A percentile compares a stretch with the other conserved stretches of the same genome.
Conservation (phyloP, 2,113 vertebrate genomes). For the Toxotes jaculatrix region DNA sequence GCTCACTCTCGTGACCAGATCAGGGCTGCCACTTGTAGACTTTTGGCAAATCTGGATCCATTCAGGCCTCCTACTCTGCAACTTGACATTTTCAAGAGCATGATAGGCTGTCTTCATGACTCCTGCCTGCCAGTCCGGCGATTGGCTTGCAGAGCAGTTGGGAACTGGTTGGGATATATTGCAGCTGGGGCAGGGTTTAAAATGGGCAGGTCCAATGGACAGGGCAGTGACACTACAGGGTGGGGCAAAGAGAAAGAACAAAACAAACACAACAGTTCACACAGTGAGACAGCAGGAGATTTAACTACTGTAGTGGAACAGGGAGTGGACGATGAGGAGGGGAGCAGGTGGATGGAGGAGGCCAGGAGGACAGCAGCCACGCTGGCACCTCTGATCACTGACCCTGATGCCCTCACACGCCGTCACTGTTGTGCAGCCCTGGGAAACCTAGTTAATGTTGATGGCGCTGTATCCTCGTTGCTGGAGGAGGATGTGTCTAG, state of each 20-base stretch:
- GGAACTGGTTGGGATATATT: conserved; percentile 80
- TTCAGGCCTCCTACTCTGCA: conserved; percentile 28
- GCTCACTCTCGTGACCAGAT: conserved; percentile 81
- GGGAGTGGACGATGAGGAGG: conserved; percentile 19
- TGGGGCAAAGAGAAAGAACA: conserved; percentile 27
- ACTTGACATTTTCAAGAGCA: conserved; percentile 68
- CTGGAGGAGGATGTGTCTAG: conserved; percentile 58
- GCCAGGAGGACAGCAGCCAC: conserved; percentile 60
- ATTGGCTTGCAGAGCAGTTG: conserved; percentile 75
- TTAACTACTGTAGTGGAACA: conserved; percentile 3
- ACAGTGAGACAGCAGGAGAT: conserved; percentile 7
- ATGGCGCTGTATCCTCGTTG: conserved; percentile 59
- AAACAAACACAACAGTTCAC: conserved; percentile 25
- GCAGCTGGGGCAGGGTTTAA: conserved; percentile 39
- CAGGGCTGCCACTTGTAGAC: conserved; percentile 86
- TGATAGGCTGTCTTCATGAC: conserved; percentile 75
- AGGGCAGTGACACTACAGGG: conserved; percentile 2
- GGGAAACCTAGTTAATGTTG: conserved; percentile 71
- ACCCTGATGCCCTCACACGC: conserved; percentile 79
- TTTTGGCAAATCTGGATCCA: conserved; percentile 86
- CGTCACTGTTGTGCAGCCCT: conserved; percentile 79
- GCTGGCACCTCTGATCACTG: conserved; percentile 70
- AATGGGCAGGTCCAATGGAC: background rate
- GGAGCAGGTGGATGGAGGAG: conserved; percentile 71
- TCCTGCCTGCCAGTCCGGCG: conserved; percentile 71